Evolutionary conservation across 2,113 vertebrate species (phyloP).

Genomic region (Echinops telfairi): DNA sequence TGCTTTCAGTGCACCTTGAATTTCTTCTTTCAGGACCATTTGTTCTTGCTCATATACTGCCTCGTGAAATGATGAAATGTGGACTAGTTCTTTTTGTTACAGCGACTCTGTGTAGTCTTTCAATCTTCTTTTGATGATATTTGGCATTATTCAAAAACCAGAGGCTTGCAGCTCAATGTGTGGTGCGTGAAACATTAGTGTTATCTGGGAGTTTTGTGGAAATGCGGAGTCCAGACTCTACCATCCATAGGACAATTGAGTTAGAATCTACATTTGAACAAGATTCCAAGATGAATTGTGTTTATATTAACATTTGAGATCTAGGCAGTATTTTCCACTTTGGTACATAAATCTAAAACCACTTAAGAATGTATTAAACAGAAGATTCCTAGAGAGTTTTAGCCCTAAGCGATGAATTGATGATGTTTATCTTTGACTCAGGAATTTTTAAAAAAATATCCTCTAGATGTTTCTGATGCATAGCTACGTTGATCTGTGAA

Average conservation of each 20-base stretch:
- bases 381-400: neutral
- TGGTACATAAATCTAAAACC: conserved; percentile 44
- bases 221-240: neutral
- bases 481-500: neutral
- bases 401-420: neutral
- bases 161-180: neutral
- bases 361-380: conserved; percentile 29
- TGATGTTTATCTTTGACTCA: conserved; percentile 13
- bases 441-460: conserved; percentile 1
- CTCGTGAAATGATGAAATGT: no score
- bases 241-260: neutral
- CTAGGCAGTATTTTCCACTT: conserved; percentile 36
- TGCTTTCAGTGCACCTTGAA: no score
- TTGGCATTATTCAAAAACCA: neutral
- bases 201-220: neutral
- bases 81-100: no score
- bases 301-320: conserved; percentile 35
- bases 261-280: conserved; percentile 51
- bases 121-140: no score
- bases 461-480: neutral
- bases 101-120: no score
- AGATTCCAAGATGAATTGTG: neutral
- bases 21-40: no score
- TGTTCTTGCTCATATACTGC: no score
- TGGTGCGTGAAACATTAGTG: neutral